phyloP scores from a whole-genome alignment of 2,888 invertebrate species.

The Acanthosepion esculentum region DNA sequence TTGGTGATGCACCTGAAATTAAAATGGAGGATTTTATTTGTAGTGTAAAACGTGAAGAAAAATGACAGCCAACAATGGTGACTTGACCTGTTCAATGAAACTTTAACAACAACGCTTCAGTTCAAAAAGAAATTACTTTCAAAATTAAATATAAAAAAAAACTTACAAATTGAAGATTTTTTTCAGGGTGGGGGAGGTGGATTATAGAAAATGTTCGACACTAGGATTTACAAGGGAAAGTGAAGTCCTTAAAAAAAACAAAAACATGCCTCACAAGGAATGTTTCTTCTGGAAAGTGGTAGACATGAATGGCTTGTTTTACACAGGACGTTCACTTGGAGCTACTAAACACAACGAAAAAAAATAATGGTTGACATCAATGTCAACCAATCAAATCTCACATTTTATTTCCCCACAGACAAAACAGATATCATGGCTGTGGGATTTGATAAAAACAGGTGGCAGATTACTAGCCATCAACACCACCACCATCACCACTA shows the following conservation, averaged over 20 bases:
- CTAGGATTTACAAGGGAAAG: background rate
- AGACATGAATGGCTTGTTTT: slow-evolving; percentile 1
- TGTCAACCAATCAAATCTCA: slow-evolving; percentile 17
- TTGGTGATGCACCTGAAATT: too few species aligned
- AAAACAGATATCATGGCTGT: background rate
- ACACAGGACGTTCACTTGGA: background rate
- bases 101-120: too few species aligned
- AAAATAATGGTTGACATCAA: background rate
- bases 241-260: background rate
- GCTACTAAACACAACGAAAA: background rate
- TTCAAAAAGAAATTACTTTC: too few species aligned
- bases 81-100: too few species aligned
- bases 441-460: slow-evolving; percentile 21
- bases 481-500: background rate
- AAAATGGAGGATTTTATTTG: too few species aligned
- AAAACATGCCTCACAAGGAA: background rate
- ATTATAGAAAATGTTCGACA: too few species aligned
- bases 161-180: too few species aligned
- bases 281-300: background rate
- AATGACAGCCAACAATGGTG: too few species aligned
- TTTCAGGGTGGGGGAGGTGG: too few species aligned
- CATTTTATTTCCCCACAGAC: background rate
- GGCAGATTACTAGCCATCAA: background rate
- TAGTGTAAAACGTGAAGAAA: too few species aligned
- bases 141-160: too few species aligned